phyloP scores from a whole-genome alignment of 2,888 invertebrate species.

The Caenorhabditis becei region DNA sequence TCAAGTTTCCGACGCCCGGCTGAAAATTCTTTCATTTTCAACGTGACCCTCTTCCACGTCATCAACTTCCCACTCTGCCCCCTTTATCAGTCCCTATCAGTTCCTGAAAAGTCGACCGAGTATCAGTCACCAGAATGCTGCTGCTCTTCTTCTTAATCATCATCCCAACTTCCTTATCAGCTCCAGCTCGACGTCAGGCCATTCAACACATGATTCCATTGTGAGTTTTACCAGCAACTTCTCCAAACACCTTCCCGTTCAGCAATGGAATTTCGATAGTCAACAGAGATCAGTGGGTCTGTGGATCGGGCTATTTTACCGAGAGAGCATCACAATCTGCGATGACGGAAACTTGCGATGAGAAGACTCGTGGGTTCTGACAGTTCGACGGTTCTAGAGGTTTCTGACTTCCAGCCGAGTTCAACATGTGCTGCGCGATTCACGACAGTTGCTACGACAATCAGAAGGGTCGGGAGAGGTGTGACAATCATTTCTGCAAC shows the following conservation, averaged over 20 bases:
- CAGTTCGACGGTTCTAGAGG: neutral
- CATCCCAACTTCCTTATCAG: too few species aligned
- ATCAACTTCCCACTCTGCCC: neutral
- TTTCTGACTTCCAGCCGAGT: conserved; percentile 18
- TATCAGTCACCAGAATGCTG: too few species aligned
- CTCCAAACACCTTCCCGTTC: neutral
- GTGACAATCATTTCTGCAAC: conserved; percentile 20
- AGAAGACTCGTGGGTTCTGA: conserved; percentile 34
- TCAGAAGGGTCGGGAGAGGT: neutral
- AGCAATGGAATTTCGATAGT: neutral
- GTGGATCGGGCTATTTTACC: neutral
- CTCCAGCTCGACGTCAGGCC: too few species aligned
- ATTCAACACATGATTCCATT: too few species aligned
- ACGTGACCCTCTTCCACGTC: neutral
- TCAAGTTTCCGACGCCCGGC: too few species aligned
- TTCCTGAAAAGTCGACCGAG: neutral
- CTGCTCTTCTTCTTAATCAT: neutral
- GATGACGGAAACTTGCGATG: neutral
- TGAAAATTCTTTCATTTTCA: neutral
- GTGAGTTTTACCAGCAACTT: too few species aligned
- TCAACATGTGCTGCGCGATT: conserved; percentile 33
- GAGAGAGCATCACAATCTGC: neutral
- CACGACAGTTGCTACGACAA: conserved; percentile 43
- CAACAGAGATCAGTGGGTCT: conserved; percentile 20
- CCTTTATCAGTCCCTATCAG: neutral